Evolutionary conservation across 2,113 vertebrate genomes (phyloP), one percentile per base, ranked within the genome.

Genomic region (Thymallus thymallus): DNA sequence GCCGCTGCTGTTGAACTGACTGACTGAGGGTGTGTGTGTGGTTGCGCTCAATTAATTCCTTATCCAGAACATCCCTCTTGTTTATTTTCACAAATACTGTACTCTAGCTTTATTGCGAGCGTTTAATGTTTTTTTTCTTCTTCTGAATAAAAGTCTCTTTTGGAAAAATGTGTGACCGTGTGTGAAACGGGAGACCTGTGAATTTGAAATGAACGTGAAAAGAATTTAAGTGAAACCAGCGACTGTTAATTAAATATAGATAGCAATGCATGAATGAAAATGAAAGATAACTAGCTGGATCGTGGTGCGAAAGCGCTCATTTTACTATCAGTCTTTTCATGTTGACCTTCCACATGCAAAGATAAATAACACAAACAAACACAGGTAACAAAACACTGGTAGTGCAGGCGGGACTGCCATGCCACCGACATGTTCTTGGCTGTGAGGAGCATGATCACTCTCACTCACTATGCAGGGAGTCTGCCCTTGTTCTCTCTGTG

Each of bases 401-500:
- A 51, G 76, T 71, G 65, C 65, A 68, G 73, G 74, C 63, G 82
- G 73, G 78, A 76, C 81, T 82, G 81, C 77, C 79, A 76, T 73
- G 71, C 83, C 84, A 82, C 84, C 83, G 76, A 69, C 82, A 70
- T 80, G 78, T 84, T 86, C 78, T 82, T 79, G 81, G 82, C 80
- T 85, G 82, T 80, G 75, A 77, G 83, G 75, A 87, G 82, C 82
- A 83, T 64, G 78, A 69, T 51, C 48, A 51, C 46, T 72, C 76
- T 77, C 84, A 82, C 76, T 77, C 85, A 81, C 77, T 86, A 86
- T 84, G 81, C 86, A 82, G 87, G 90, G 79, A 91, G 81, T 77
- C 84, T 84, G 85, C 81, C 83, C 71, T 85, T 86, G 82, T 80
- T 86, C 85, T 89, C 86, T 85, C 85, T 89, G 86, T 83, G 88